Base-by-base conservation (phyloP, 64 coral and sea anemone species). In the Hydrozoanthus tunicans region DNA sequence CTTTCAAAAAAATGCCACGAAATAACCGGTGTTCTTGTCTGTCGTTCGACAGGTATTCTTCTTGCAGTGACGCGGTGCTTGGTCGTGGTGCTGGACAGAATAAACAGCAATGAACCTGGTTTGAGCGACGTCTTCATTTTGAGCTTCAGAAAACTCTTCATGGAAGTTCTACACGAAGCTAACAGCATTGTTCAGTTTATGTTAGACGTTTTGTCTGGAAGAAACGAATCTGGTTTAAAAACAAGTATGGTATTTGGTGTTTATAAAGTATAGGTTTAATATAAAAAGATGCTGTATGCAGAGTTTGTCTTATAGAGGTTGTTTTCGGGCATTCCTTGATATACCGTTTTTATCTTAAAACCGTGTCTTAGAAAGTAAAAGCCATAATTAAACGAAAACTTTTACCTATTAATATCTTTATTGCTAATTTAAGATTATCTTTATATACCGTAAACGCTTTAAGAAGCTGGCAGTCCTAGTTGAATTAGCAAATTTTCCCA, bases 171-270 rank as follows among this genome's bases (percentile, higher is more conserved):
- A 5, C 13, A 32, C 3, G 84, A 65, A 25, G 91, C 91, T 79
- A 69, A 59, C 84, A 25, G 77, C 53, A 86, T 78, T 14, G 59
- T 93, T 3, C 64, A 64, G 12, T 70, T 58, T 53, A 93, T 93
- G 91, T 15, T 93, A n/a, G 82, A 86, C 61, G 4, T 79, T 70
- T 52, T 93, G 20, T 93, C 91, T 9, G 91, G 91, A 79, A 64
- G 77, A 56, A 54, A 15, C 23, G 77, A 52, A n/a, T 32, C 82
- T 79, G 27, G 27, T 32, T 13, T 62, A 78, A 78, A 72, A 78
- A 92, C 64, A 86, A 65, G 56, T 91, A 82, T 43, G 32, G 2
- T 43, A 2, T 43, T 43, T 43, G 32, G 32, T 43, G 32, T 2
- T 43, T 43, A 1, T 43, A 43, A 43, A 1, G 32, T 43, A 43